Evolutionary conservation across 2,888 invertebrate species (phyloP).

Genomic region (Drosophila subsilvestris): DNA sequence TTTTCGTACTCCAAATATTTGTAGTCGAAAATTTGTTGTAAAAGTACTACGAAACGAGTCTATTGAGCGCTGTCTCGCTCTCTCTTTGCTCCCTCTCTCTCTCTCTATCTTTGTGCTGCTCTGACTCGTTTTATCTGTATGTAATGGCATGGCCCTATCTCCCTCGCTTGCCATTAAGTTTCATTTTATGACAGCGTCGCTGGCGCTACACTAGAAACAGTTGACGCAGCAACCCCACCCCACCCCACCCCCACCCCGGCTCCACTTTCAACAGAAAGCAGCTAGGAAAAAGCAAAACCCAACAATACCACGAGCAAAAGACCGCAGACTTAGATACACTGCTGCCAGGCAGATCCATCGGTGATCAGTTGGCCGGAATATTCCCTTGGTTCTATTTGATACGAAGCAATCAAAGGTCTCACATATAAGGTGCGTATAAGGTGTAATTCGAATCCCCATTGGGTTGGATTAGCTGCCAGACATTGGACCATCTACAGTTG

Average conservation of each 20-base stretch:
- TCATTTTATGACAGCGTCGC: constrained; percentile 75
- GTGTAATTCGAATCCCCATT: no score
- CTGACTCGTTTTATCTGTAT: constrained; percentile 28
- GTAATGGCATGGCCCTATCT: constrained; percentile 18
- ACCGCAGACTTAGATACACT: neutral
- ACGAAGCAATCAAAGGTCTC: no score
- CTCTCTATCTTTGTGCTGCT: constrained; percentile 4
- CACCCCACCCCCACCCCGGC: constrained; percentile 28
- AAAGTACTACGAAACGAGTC: constrained; percentile 57
- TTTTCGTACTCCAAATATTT: constrained; percentile 75
- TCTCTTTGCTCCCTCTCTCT: constrained; percentile 16
- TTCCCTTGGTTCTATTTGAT: no score
- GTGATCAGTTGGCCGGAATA: neutral
- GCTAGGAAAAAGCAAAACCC: neutral
- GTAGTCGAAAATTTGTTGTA: constrained; percentile 70
- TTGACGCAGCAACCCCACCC: constrained; percentile 65
- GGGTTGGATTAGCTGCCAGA: no score
- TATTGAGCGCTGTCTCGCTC: constrained; percentile 28
- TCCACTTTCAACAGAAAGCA: constrained; percentile 63
- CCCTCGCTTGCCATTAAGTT: constrained; percentile 68
- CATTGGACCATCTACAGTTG: no score
- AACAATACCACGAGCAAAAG: neutral
- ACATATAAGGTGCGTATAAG: no score
- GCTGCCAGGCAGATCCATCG: neutral
- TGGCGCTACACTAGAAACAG: constrained; percentile 61